These are phyloP conservation scores for Fissipunctia ypsillon DNA, from an alignment of 2,888 invertebrate genomes.

Conservation along the genomic window DNA sequence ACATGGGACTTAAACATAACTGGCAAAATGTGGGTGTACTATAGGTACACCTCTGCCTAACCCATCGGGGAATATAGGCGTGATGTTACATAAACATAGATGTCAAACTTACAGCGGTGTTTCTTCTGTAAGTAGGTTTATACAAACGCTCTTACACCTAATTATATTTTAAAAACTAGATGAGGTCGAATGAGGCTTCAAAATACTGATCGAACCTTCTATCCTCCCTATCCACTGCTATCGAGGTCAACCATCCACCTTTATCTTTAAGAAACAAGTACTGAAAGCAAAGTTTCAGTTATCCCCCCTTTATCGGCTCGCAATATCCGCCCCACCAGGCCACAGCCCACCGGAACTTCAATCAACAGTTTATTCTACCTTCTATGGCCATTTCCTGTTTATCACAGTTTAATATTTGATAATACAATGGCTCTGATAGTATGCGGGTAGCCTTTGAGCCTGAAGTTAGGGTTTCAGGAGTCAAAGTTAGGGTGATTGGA, in stretches of 20 bases:
- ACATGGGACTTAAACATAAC: no score
- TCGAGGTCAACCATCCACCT: slow-evolving; percentile 51
- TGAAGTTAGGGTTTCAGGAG: slow-evolving; percentile 10
- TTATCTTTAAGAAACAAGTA: slow-evolving; percentile 59
- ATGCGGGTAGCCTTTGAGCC: slow-evolving; percentile 28
- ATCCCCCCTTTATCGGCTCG: slow-evolving; percentile 47
- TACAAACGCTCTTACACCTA: no score
- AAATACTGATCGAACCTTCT: slow-evolving; percentile 22
- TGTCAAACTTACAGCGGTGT: no score
- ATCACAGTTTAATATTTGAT: slow-evolving; percentile 61
- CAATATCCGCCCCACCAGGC: slow-evolving; percentile 63
- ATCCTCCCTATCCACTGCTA: neutral
- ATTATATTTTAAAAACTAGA: no score
- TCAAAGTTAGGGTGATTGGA: slow-evolving; percentile 17
- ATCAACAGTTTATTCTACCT: slow-evolving; percentile 65
- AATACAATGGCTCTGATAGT: slow-evolving; percentile 40
- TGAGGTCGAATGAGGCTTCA: neutral
- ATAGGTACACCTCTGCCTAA: no score
- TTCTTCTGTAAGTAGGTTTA: no score
- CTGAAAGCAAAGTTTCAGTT: slow-evolving; percentile 60
- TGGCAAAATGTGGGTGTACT: no score
- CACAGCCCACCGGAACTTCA: slow-evolving; percentile 61
- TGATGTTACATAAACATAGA: no score
- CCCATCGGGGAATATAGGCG: no score
- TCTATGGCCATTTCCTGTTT: slow-evolving; percentile 62